These are phyloP conservation scores for Polypedilum vanderplanki DNA, from an alignment of 1,140 invertebrate genomes.

Conservation along the genomic window DNA sequence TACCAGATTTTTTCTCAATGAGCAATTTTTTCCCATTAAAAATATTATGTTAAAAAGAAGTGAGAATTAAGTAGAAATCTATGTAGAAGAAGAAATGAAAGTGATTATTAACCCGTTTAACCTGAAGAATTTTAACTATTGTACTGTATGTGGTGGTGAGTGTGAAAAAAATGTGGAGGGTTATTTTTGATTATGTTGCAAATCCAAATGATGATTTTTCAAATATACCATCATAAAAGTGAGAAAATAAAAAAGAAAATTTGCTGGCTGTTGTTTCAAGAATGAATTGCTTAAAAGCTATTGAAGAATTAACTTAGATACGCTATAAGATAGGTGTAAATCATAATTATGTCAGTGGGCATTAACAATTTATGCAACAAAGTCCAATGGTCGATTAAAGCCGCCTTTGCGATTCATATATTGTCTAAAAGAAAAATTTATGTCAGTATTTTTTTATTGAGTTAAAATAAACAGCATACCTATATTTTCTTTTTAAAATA, in stretches of 20 bases:
- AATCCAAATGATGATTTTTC: conserved; percentile 20
- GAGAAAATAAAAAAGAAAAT: not conserved
- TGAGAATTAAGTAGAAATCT: not conserved
- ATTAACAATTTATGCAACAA: conserved; percentile 62
- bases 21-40: not conserved
- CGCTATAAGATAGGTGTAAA: not conserved
- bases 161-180: not conserved
- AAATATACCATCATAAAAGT: conserved; percentile 27
- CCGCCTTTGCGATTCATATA: conserved; percentile 99
- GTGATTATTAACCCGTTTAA: conserved; percentile 15
- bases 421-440: conserved; percentile 50
- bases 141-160: not conserved
- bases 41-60: not conserved
- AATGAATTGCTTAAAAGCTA: not conserved
- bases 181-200: conserved; percentile 3
- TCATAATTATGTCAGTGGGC: not conserved
- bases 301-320: not conserved
- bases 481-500: conserved; percentile 91
- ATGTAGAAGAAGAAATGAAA: not conserved
- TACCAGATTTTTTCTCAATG: not conserved
- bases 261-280: not conserved
- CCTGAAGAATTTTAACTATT: not conserved
- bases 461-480: conserved; percentile 39
- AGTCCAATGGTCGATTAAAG: conserved; percentile 96
- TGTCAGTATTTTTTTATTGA: no score